These are phyloP conservation scores for Acanthurus leucopareius DNA, from an alignment of 2,797 vertebrate genomes.

Conservation along the genomic window DNA sequence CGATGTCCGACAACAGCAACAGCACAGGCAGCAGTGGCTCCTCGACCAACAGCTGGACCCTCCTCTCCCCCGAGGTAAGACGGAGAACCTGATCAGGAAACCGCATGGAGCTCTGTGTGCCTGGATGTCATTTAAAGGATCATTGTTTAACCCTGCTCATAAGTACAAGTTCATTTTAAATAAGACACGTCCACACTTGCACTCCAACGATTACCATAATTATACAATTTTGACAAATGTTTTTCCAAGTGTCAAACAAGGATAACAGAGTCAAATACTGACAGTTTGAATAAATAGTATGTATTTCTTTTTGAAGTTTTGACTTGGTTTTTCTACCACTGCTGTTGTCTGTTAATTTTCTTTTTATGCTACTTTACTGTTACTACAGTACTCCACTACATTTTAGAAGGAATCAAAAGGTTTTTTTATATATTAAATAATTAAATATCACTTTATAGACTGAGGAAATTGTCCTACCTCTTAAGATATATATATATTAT, in stretches of 20 bases:
- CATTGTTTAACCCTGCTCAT: constrained; percentile 16
- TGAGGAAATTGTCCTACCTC: too few species aligned
- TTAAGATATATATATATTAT: too few species aligned
- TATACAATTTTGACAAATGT: constrained; percentile 4
- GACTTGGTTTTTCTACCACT: not conserved
- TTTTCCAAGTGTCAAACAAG: constrained; percentile 10
- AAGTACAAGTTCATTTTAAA: constrained; percentile 23
- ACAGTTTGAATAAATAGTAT: not conserved
- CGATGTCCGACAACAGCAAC: constrained; percentile 89
- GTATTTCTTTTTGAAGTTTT: not conserved
- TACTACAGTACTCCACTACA: not conserved
- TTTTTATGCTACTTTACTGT: not conserved
- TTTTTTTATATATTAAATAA: too few species aligned
- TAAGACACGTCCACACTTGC: constrained; percentile 33
- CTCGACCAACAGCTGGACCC: constrained; percentile 91
- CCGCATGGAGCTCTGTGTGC: not conserved
- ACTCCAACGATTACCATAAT: not conserved
- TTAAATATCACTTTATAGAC: too few species aligned
- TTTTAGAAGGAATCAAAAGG: not conserved
- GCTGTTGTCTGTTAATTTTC: not conserved
- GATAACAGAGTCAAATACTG: not conserved
- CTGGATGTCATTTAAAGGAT: constrained; percentile 11
- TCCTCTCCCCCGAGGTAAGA: constrained; percentile 89
- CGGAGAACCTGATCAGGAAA: constrained; percentile 14
- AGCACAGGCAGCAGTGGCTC: constrained; percentile 86